Conservation (phyloP, 2,888 invertebrate species). For the Poecilus cupreus region DNA sequence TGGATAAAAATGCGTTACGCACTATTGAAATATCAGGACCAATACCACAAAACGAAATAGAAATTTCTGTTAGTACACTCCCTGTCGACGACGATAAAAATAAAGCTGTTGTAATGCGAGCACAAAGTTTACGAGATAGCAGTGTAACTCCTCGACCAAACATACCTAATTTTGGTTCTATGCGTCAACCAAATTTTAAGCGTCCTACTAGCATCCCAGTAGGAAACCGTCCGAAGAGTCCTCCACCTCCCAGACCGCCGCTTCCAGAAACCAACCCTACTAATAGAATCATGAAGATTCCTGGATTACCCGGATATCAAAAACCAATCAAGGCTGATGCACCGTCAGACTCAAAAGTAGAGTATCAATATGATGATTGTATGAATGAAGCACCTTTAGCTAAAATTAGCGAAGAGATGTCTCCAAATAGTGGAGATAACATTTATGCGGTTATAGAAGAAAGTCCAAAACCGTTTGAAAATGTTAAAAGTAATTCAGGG, state of each 20-base stretch:
- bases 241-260: conserved; percentile 84
- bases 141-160: conserved; percentile 73
- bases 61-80: conserved; percentile 77
- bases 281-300: conserved; percentile 68
- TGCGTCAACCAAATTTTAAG: conserved; percentile 82
- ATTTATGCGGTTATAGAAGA: conserved; percentile 93
- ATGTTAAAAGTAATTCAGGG: conserved; percentile 73
- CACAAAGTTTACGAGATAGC: conserved; percentile 87
- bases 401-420: conserved; percentile 79
- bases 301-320: conserved; percentile 77
- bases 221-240: conserved; percentile 82
- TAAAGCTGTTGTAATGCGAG: conserved; percentile 81
- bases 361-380: conserved; percentile 86
- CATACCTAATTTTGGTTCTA: conserved; percentile 88
- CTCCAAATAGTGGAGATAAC: conserved; percentile 79
- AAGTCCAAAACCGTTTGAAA: conserved; percentile 73
- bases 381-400: conserved; percentile 80
- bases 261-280: conserved; percentile 70
- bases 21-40: conserved; percentile 89
- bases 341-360: conserved; percentile 62
- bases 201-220: conserved; percentile 85
- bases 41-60: conserved; percentile 83
- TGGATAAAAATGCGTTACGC: conserved; percentile 83
- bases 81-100: conserved; percentile 77
- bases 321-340: conserved; percentile 70